Conservation (phyloP, 2,113 vertebrate genomes). For the Plecturocebus donacophilus region DNA sequence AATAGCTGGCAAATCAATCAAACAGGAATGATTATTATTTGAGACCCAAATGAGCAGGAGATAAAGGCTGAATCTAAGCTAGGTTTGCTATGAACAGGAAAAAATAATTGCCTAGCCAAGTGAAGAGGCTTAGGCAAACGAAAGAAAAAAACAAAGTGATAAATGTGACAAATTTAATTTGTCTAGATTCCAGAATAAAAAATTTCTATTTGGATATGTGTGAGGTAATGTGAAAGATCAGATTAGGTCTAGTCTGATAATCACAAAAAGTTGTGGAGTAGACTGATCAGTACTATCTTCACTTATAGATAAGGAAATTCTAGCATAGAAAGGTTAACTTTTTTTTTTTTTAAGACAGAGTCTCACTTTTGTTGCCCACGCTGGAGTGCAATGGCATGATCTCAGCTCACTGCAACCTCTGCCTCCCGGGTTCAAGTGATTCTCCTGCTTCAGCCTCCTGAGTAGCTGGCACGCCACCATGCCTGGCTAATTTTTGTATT, state of each 20-base stretch:
- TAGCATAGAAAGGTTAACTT: background rate
- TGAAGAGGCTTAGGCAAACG: background rate
- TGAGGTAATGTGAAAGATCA: background rate
- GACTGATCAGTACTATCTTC: background rate
- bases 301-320: background rate
- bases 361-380: no score
- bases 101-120: background rate
- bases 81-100: background rate
- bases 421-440: no score
- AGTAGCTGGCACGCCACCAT: no score
- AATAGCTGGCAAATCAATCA: conserved; percentile 13
- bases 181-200: background rate
- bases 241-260: background rate
- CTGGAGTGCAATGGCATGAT: no score
- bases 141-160: background rate
- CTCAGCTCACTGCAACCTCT: no score
- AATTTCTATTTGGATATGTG: background rate
- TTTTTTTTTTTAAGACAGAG: background rate
- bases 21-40: background rate
- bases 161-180: background rate
- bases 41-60: background rate
- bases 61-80: background rate
- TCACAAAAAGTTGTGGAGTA: background rate
- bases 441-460: no score
- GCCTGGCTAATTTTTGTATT: no score